Conservation (phyloP, 2,797 vertebrate genomes). For the Odontamblyopus rebecca region DNA sequence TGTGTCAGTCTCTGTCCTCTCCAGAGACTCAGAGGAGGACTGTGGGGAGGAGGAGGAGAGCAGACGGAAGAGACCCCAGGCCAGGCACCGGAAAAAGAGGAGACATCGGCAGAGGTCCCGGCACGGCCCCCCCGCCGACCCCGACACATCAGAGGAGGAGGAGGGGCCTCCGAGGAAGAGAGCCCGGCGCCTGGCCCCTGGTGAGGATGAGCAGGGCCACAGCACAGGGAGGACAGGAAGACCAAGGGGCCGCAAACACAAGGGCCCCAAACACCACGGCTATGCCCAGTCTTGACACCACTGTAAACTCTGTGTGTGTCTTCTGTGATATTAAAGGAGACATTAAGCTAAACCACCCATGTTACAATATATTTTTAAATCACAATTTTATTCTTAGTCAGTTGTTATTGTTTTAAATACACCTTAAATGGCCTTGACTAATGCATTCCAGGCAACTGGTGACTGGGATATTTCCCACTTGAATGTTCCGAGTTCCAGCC, state of each 20-base stretch:
- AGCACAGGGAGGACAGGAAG: slow-evolving; percentile 17
- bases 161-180: slow-evolving; percentile 71
- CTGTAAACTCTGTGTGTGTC: not conserved
- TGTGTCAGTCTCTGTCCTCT: slow-evolving; percentile 48
- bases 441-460: not conserved
- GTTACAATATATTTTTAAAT: not conserved
- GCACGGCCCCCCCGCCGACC: slow-evolving; percentile 76
- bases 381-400: not conserved
- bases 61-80: slow-evolving; percentile 26
- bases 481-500: too few species aligned
- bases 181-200: slow-evolving; percentile 73
- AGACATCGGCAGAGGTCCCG: not conserved
- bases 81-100: slow-evolving; percentile 20
- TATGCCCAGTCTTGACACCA: slow-evolving; percentile 83
- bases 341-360: not conserved
- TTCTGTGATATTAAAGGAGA: not conserved
- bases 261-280: slow-evolving; percentile 50
- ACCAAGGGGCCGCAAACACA: slow-evolving; percentile 63
- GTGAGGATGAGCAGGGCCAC: slow-evolving; percentile 64
- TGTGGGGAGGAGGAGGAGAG: slow-evolving; percentile 78
- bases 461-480: too few species aligned
- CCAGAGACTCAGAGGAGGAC: slow-evolving; percentile 77
- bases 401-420: not conserved
- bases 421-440: not conserved
- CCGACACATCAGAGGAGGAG: slow-evolving; percentile 53